phyloP scores from a whole-genome alignment of 2,797 vertebrate genomes.

The Enteromius fasciolatus region DNA sequence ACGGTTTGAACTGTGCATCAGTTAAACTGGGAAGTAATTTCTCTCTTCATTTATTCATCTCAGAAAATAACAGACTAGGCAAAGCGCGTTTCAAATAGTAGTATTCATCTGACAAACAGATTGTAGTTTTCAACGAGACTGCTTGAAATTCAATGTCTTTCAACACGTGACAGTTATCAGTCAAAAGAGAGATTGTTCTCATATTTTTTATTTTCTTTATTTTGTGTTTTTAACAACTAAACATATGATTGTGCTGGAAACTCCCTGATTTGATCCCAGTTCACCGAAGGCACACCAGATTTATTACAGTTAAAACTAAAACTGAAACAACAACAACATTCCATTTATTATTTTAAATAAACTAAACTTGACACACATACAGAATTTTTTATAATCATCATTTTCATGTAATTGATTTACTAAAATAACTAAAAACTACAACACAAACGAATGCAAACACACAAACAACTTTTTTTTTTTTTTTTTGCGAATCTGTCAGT shows the following conservation, averaged over 20 bases:
- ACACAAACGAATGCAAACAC: not conserved
- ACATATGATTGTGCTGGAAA: not conserved
- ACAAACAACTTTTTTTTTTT: not conserved
- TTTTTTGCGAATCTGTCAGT: not conserved
- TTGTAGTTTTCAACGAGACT: constrained; percentile 65
- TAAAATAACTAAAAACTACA: not conserved
- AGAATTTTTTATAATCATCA: too few relatives aligned
- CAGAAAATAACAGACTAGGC: constrained; percentile 51
- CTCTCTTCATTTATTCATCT: constrained; percentile 65
- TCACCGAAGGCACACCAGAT: not conserved
- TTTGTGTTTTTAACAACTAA: constrained; percentile 21
- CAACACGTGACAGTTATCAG: constrained; percentile 47
- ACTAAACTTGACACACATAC: not conserved
- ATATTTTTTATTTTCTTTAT: constrained; percentile 34
- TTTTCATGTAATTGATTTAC: not conserved
- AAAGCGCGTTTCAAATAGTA: constrained; percentile 73
- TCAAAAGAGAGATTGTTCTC: constrained; percentile 37
- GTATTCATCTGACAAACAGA: constrained; percentile 66
- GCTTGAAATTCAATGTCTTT: constrained; percentile 71
- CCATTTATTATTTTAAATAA: not conserved
- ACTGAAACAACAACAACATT: not conserved
- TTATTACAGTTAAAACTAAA: not conserved
- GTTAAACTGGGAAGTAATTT: constrained; percentile 75
- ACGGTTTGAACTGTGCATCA: constrained; percentile 73
- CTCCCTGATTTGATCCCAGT: not conserved